A percentile compares a stretch with the other conserved stretches of the same genome.
These are phyloP conservation scores for Antitype chi DNA, from an alignment of 2,888 invertebrate genomes.

Conservation along the genomic window DNA sequence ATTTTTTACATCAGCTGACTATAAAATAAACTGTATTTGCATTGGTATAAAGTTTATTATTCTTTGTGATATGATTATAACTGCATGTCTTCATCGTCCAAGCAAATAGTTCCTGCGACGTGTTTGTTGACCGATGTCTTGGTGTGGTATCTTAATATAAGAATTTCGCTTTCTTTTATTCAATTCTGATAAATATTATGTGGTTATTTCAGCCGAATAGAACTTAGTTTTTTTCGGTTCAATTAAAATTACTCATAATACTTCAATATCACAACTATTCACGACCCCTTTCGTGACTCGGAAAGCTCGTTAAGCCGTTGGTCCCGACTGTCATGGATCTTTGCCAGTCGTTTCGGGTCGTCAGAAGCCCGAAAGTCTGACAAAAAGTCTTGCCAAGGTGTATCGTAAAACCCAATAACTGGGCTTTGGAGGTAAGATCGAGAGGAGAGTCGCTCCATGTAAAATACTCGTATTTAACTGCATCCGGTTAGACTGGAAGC, in stretches of 20 bases:
- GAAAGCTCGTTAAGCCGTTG: too few species aligned
- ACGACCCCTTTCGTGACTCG: too few species aligned
- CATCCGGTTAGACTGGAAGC: too few species aligned
- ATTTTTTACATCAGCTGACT: conserved; percentile 22
- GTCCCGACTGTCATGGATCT: too few species aligned
- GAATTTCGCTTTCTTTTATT: background rate
- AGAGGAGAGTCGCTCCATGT: too few species aligned
- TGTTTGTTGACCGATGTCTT: conserved; percentile 40
- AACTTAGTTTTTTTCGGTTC: background rate
- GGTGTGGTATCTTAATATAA: background rate
- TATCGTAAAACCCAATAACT: too few species aligned
- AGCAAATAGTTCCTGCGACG: conserved; percentile 16
- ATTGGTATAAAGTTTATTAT: conserved; percentile 10
- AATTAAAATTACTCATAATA: conserved; percentile 2
- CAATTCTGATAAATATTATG: background rate
- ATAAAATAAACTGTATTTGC: conserved; percentile 18
- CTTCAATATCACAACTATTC: background rate
- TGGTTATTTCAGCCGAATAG: background rate
- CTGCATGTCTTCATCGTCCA: background rate
- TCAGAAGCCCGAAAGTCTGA: too few species aligned
- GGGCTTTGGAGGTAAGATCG: too few species aligned
- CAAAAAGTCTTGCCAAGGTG: too few species aligned
- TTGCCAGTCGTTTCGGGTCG: too few species aligned
- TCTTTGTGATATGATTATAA: background rate
- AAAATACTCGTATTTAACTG: too few species aligned